These are phyloP conservation scores for Trididemnum nubilum DNA, from an alignment of 23 tunicate genomes.

Conservation along the genomic window DNA sequence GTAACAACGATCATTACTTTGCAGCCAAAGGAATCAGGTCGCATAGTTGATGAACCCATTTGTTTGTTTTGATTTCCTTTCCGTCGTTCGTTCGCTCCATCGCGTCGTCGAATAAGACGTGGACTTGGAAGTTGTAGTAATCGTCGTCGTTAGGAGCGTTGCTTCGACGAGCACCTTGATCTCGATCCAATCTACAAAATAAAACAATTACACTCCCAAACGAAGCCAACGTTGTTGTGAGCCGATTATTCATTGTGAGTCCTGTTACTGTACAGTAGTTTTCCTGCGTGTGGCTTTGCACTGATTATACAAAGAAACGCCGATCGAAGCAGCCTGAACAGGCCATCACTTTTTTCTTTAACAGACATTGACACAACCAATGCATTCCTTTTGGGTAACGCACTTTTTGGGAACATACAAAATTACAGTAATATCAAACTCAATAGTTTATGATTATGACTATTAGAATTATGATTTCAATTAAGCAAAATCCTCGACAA, in stretches of 20 bases:
- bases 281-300: no score
- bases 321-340: no score
- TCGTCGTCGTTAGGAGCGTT: slow-evolving; percentile 63
- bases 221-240: not conserved
- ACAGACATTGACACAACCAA: no score
- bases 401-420: no score
- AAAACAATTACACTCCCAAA: not conserved
- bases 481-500: not conserved
- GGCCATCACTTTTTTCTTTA: no score
- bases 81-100: slow-evolving; percentile 69
- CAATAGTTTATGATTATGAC: no score
- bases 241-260: not conserved
- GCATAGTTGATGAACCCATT: slow-evolving; percentile 66
- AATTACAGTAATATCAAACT: no score
- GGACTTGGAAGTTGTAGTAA: slow-evolving; percentile 86
- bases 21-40: slow-evolving; percentile 78
- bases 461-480: no score
- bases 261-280: no score
- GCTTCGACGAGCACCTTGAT: slow-evolving; percentile 57
- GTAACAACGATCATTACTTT: slow-evolving; percentile 64
- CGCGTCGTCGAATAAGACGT: slow-evolving; percentile 91
- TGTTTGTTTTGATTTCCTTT: slow-evolving; percentile 51
- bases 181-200: slow-evolving; percentile 71
- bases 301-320: no score
- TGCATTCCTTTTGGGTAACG: no score